Percentiles rank a stretch among this genome's conserved stretches.
These are phyloP conservation scores for Cryptoprocta ferox DNA, from an alignment of 2,797 vertebrate genomes.

Conservation along the genomic window DNA sequence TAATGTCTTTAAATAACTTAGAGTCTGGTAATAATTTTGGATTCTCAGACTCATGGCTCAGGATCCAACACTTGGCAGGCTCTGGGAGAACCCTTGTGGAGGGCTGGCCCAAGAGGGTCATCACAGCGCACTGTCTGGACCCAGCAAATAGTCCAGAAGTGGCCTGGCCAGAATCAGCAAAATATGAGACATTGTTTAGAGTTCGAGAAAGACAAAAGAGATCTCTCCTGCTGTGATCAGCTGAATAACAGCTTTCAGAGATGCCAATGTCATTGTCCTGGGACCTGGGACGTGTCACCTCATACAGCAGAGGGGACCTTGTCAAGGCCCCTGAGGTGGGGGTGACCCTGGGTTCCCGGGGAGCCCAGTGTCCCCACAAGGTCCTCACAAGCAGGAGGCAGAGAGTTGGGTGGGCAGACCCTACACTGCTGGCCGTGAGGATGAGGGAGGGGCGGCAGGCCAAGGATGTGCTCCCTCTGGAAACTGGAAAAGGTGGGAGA, in stretches of 20 bases:
- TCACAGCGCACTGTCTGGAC: not conserved
- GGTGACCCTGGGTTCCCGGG: not conserved
- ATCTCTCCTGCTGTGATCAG: too few species aligned
- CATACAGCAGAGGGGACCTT: not conserved
- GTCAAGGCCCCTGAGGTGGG: not conserved
- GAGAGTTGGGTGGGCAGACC: not conserved
- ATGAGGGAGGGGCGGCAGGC: rapidly evolving
- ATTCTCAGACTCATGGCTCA: not conserved
- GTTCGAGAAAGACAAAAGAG: not conserved
- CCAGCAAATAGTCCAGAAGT: not conserved
- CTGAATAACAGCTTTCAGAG: not conserved
- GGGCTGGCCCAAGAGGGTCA: not conserved
- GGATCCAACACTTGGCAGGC: not conserved
- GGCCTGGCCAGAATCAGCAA: not conserved
- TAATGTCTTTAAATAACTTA: not conserved
- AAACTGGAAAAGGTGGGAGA: not conserved
- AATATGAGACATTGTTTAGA: not conserved
- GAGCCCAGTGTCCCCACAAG: not conserved
- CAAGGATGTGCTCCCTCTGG: rapidly evolving
- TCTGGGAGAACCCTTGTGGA: not conserved
- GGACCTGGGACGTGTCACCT: not conserved
- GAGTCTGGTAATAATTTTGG: not conserved
- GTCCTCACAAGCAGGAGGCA: not conserved
- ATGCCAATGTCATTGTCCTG: rapidly evolving
- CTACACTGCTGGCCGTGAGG: rapidly evolving